Conservation (phyloP, 2,888 invertebrate species). For the Aphelenchoides bicaudatus region DNA sequence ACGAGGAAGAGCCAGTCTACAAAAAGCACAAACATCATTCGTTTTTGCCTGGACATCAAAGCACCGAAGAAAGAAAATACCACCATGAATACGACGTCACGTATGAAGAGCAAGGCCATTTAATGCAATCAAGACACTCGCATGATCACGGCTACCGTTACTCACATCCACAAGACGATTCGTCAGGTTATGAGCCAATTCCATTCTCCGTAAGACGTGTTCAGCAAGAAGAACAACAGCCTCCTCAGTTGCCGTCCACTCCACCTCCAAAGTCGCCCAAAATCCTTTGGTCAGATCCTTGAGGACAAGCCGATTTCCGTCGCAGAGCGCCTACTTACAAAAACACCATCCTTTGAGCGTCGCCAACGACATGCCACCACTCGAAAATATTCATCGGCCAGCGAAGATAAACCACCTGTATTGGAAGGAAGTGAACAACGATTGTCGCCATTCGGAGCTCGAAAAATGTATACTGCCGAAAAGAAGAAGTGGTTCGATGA, state of each 20-base stretch:
- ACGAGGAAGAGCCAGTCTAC: not conserved
- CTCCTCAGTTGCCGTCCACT: conserved; percentile 5
- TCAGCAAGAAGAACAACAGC: not conserved
- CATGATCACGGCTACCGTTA: conserved; percentile 8
- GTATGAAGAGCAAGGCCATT: conserved; percentile 1
- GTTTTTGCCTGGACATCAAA: too few species aligned
- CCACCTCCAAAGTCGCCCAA: conserved; percentile 7
- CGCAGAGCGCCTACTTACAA: conserved; percentile 5
- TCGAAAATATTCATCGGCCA: not conserved
- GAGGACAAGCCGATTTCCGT: conserved; percentile 2
- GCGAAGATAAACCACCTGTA: too few species aligned
- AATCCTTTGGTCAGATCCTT: not conserved
- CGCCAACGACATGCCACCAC: conserved; percentile 6
- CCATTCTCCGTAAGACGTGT: not conserved
- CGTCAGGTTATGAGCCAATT: conserved; percentile 5
- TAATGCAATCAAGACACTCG: not conserved
- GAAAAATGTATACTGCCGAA: not conserved
- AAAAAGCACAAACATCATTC: too few species aligned
- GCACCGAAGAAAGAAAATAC: not conserved
- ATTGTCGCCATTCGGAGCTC: conserved; percentile 4
- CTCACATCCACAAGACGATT: not conserved
- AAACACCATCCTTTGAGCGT: conserved; percentile 11
- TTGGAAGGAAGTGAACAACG: not conserved
- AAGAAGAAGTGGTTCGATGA: not conserved
- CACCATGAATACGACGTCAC: conserved; percentile 4